Percentiles rank a stretch among this genome's conserved stretches.
Evolutionary conservation across 64 coral and sea anemone genomes (phyloP).

Genomic region (Pachyseris speciosa): DNA sequence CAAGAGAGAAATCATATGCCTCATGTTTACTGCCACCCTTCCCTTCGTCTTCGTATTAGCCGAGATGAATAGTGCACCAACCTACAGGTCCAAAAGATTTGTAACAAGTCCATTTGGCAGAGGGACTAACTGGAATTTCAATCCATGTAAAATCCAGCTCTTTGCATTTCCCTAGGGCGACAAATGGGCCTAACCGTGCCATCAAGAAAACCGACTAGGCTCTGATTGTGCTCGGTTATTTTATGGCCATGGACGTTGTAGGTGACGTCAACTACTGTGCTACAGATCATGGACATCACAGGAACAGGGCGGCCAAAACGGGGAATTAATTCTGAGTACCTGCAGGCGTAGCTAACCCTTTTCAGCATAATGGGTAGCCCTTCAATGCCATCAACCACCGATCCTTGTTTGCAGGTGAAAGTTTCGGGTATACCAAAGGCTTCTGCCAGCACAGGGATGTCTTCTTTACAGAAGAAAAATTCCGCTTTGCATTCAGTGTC

Average conservation of each 20-base stretch:
- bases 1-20: not conserved
- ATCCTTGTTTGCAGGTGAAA: constrained; percentile 3
- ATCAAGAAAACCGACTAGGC: not conserved
- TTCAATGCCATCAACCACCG: not conserved
- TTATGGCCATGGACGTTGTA: not conserved
- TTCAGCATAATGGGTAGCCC: constrained; percentile 5
- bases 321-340: not conserved
- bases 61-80: not conserved
- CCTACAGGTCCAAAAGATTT: constrained; percentile 21
- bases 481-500: constrained; percentile 6
- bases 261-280: not conserved
- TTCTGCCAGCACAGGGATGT: constrained; percentile 19
- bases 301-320: constrained; percentile 1
- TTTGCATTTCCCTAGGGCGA: constrained; percentile 5
- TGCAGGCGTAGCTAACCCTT: not conserved
- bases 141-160: not conserved
- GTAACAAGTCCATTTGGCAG: not conserved
- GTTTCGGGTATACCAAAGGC: not conserved
- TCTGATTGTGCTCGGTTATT: not conserved
- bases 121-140: not conserved
- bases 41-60: not conserved
- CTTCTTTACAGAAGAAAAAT: not conserved
- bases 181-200: not conserved
- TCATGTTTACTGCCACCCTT: constrained; percentile 5
- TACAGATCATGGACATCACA: not conserved